These are phyloP conservation scores for Baryphthengus martii DNA, from an alignment of 2,113 vertebrate genomes.

Conservation along the genomic window DNA sequence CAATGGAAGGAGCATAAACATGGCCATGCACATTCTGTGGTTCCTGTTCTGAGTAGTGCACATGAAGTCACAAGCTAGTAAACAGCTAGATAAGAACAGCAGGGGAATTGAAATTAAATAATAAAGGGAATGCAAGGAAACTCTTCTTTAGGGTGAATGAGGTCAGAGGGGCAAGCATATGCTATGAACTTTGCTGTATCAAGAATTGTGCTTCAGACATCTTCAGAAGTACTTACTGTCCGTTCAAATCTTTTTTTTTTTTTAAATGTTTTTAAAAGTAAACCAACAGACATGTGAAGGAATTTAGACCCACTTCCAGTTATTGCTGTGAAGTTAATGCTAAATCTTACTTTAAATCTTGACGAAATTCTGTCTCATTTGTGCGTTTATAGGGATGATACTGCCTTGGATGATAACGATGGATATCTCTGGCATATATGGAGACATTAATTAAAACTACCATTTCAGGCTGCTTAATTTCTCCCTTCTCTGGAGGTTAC, in stretches of 20 bases:
- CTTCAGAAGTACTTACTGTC: not conserved
- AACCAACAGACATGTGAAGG: not conserved
- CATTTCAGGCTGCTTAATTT: not conserved
- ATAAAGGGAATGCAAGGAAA: not conserved
- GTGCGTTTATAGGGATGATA: not conserved
- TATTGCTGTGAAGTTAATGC: not conserved
- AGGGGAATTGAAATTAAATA: not conserved
- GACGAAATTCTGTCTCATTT: not conserved
- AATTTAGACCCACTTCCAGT: not conserved
- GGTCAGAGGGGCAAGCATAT: not conserved
- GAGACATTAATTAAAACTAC: not conserved
- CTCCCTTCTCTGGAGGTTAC: not conserved
- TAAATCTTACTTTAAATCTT: not conserved
- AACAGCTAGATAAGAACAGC: not conserved
- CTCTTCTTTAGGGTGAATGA: not conserved
- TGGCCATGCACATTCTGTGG: fast-evolving
- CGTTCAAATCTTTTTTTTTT: not conserved
- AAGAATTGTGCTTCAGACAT: not conserved
- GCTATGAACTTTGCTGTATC: not conserved
- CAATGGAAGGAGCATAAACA: not conserved
- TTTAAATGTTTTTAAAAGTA: not conserved
- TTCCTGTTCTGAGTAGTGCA: not conserved
- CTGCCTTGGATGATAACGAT: not conserved
- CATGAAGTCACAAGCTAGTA: not conserved
- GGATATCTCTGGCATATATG: not conserved